Evolutionary conservation across 2,888 invertebrate genomes (phyloP).

Genomic region (Thera obeliscata): DNA sequence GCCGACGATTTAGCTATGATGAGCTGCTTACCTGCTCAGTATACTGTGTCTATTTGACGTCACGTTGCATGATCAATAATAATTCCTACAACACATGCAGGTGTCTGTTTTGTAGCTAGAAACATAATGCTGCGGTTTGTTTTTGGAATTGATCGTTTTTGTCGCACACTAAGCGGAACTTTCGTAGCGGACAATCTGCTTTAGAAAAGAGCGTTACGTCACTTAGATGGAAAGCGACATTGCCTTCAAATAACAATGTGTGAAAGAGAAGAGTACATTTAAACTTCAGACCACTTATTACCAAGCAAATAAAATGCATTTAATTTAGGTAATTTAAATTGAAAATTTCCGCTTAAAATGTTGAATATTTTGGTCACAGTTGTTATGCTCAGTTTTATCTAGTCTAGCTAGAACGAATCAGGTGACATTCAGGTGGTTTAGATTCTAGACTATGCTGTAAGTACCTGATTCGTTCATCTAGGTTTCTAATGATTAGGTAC

Average conservation of each 20-base stretch:
- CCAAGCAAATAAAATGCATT: too few species aligned
- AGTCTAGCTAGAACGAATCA: background rate
- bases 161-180: background rate
- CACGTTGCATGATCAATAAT: conserved; percentile 11
- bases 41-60: conserved; percentile 15
- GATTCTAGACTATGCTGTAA: conserved; percentile 17
- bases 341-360: background rate
- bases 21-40: conserved; percentile 33
- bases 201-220: background rate
- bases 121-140: conserved; percentile 13
- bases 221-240: too few species aligned
- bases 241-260: too few species aligned
- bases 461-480: conserved; percentile 27
- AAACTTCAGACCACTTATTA: too few species aligned
- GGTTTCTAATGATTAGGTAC: conserved; percentile 16
- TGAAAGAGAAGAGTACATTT: too few species aligned
- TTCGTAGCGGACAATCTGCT: background rate
- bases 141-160: background rate
- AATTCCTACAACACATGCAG: background rate
- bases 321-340: background rate
- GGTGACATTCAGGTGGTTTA: background rate
- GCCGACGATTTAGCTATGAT: conserved; percentile 45
- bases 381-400: conserved; percentile 3
- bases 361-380: conserved; percentile 13
- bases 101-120: conserved; percentile 12